These are phyloP conservation scores for Xylocopa sonorina DNA, from an alignment of 1,140 invertebrate species.

Conservation along the genomic window DNA sequence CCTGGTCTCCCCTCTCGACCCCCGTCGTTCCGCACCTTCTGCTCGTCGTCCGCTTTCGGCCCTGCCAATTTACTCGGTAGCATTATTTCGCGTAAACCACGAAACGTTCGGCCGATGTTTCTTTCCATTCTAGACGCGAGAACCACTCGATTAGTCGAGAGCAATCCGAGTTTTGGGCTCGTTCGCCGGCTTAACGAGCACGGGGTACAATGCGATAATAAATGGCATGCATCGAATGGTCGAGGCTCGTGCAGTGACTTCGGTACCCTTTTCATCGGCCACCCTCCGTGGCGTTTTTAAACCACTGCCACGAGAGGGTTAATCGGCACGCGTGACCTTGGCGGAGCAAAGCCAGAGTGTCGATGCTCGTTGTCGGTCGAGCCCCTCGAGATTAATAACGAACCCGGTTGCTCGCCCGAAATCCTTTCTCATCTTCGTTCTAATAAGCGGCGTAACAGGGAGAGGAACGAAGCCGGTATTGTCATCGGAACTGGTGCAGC, in stretches of 20 bases:
- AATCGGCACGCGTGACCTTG: slow-evolving; percentile 56
- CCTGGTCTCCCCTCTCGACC: slow-evolving; percentile 33
- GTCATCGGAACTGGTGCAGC: slow-evolving; percentile 47
- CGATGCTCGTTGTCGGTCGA: slow-evolving; percentile 51
- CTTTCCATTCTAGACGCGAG: neutral
- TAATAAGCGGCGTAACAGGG: slow-evolving; percentile 58
- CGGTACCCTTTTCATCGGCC: slow-evolving; percentile 32
- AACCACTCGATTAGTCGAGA: neutral
- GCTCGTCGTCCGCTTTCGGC: neutral
- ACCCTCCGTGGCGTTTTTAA: slow-evolving; percentile 31
- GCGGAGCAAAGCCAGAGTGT: slow-evolving; percentile 37
- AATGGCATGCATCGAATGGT: slow-evolving; percentile 27
- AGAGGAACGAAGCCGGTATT: slow-evolving; percentile 58
- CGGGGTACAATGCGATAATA: slow-evolving; percentile 31
- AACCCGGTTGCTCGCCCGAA: slow-evolving; percentile 60
- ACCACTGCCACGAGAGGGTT: slow-evolving; percentile 45
- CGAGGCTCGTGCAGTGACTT: slow-evolving; percentile 18
- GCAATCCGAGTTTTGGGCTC: slow-evolving; percentile 1
- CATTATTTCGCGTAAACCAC: slow-evolving; percentile 50
- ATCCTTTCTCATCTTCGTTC: slow-evolving; percentile 62
- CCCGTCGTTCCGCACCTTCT: slow-evolving; percentile 35
- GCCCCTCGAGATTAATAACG: slow-evolving; percentile 71
- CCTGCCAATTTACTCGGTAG: slow-evolving; percentile 46
- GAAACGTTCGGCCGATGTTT: slow-evolving; percentile 57
- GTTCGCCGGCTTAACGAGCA: slow-evolving; percentile 14